phyloP scores from a whole-genome alignment of 2,888 invertebrate species.

The Heteromyza rotundicornis region DNA sequence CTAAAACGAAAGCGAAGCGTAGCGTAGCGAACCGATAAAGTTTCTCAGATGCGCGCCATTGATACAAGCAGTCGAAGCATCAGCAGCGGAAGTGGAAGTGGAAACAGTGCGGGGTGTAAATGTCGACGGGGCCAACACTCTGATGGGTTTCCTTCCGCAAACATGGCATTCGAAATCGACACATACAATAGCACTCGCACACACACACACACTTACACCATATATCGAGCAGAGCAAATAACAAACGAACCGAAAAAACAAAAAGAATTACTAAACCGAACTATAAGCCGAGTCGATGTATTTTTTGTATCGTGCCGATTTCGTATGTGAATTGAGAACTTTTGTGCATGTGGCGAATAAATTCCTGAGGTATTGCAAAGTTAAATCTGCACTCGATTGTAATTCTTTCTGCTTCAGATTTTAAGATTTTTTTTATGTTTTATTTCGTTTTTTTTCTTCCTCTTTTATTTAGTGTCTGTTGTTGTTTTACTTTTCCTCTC shows the following conservation, averaged over 20 bases:
- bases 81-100: slow-evolving; percentile 43
- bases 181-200: slow-evolving; percentile 20
- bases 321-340: slow-evolving; percentile 5
- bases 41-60: slow-evolving; percentile 7
- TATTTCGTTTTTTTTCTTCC: neutral
- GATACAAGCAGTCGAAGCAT: neutral
- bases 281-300: slow-evolving; percentile 9
- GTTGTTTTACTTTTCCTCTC: neutral
- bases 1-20: slow-evolving; percentile 22
- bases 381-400: slow-evolving; percentile 9
- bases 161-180: slow-evolving; percentile 22
- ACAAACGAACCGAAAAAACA: no score
- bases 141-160: slow-evolving; percentile 43
- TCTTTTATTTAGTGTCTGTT: neutral
- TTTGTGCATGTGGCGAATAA: slow-evolving; percentile 25
- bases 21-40: slow-evolving; percentile 26
- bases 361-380: slow-evolving; percentile 12
- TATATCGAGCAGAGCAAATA: neutral
- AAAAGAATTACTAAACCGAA: no score
- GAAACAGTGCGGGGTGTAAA: slow-evolving; percentile 47
- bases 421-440: neutral
- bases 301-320: slow-evolving; percentile 3
- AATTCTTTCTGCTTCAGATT: neutral
- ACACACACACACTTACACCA: slow-evolving; percentile 23
- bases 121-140: slow-evolving; percentile 47